phyloP scores from a whole-genome alignment of 2,797 vertebrate species.

The Trematomus bernacchii region DNA sequence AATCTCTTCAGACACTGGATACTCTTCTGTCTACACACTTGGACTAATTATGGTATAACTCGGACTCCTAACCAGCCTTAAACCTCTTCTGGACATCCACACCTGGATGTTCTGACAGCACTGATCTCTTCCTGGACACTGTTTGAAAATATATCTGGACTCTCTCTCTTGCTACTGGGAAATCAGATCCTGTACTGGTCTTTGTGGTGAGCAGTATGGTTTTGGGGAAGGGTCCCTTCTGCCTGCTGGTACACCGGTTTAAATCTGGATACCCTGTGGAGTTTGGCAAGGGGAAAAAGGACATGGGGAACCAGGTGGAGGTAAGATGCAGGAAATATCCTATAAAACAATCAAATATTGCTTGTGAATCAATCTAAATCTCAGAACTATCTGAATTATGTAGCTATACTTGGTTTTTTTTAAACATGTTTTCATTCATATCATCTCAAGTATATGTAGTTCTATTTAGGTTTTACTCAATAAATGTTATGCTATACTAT shows the following conservation, averaged over 20 bases:
- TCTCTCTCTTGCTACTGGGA: background rate
- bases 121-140: slow-evolving; percentile 6
- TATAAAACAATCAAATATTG: background rate
- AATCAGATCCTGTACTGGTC: background rate
- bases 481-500: background rate
- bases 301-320: slow-evolving; percentile 63
- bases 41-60: too few relatives aligned
- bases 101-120: background rate
- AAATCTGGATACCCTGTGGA: slow-evolving; percentile 44
- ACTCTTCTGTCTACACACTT: background rate
- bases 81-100: too few relatives aligned
- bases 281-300: slow-evolving; percentile 21
- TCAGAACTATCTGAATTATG: background rate
- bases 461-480: background rate
- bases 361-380: too few relatives aligned
- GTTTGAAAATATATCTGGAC: background rate
- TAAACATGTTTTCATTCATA: background rate
- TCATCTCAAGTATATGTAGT: background rate
- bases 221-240: slow-evolving; percentile 40
- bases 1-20: background rate
- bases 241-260: slow-evolving; percentile 48
- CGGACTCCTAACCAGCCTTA: too few relatives aligned
- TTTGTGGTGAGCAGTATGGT: slow-evolving; percentile 58
- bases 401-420: background rate
- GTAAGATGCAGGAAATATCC: slow-evolving; percentile 47